Conservation (phyloP, 2,888 invertebrate species). For the Macaria notata region DNA sequence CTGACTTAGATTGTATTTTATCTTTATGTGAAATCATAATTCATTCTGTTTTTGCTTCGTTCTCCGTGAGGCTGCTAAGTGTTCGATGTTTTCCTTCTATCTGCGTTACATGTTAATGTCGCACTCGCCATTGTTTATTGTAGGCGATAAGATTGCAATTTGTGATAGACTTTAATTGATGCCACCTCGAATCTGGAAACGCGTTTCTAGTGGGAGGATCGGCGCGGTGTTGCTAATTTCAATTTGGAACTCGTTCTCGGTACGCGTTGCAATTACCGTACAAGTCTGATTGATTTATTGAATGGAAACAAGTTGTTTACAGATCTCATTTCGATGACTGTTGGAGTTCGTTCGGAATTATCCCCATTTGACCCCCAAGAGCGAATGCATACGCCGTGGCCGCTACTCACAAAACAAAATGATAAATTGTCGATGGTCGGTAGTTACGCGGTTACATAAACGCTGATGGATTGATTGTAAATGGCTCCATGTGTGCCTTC, state of each 20-base stretch:
- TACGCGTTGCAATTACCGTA: constrained; percentile 23
- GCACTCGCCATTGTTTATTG: constrained; percentile 64
- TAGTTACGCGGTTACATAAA: constrained; percentile 77
- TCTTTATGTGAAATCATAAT: constrained; percentile 80
- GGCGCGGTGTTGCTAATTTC: constrained; percentile 22
- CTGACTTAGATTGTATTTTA: constrained; percentile 78
- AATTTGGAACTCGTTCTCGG: constrained; percentile 20
- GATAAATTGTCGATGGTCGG: constrained; percentile 78
- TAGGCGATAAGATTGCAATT: constrained; percentile 58
- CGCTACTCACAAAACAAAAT: constrained; percentile 77
- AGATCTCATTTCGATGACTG: constrained; percentile 59
- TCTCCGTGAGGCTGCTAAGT: constrained; percentile 58
- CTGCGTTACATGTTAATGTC: constrained; percentile 63
- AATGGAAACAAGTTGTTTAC: constrained; percentile 59
- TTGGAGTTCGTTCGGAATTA: constrained; percentile 57
- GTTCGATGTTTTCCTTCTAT: constrained; percentile 67
- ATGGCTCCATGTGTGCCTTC: constrained; percentile 69
- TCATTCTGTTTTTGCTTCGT: constrained; percentile 73
- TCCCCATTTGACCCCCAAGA: constrained; percentile 68
- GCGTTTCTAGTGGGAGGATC: constrained; percentile 23
- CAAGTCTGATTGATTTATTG: constrained; percentile 43
- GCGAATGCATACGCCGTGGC: constrained; percentile 41
- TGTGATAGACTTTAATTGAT: constrained; percentile 55
- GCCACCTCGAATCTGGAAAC: constrained; percentile 29
- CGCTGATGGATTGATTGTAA: constrained; percentile 81